Evolutionary conservation across 2,888 invertebrate genomes (phyloP), one percentile per base, ranked within the genome.

Genomic region (Microctonus aethiopoides): DNA sequence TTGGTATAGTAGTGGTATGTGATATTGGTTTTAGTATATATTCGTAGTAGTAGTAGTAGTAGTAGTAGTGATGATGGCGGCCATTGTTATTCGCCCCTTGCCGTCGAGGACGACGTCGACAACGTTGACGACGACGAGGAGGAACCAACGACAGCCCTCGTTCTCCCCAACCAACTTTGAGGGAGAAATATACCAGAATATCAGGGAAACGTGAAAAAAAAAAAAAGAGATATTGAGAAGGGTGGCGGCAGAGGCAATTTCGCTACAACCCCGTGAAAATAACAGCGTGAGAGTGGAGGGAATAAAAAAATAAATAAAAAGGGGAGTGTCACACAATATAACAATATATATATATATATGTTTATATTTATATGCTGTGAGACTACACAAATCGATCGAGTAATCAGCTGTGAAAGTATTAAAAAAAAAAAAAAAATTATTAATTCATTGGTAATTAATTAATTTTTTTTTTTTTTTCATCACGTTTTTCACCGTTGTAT

Each of bases 131-230:
- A 32, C 59, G 16, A 65, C 10, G 11, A 24, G 56, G 56, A 65
- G 51, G 69, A 70, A 7, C 29, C 46, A 46, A 46, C 46, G 20
- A n/a, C 29, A 7, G 3, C 29, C 29, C 16, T n/a, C n/a, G n/a
- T n/a, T n/a, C 46, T n/a, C n/a, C 1, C 46, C 46, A 7, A 46
- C 46, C 20, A 20, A 46, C 29, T 5, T 5, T 7, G 29, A 73
- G 63, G 72, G 75, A 71, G 75, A 67, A 73, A 78, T 77, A 78
- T 16, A 46, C 46, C 16, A 46, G 46, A 46, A 46, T 16, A 9
- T 16, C 46, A 16, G 46, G 6, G 46, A 46, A 20, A 46, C 46
- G 16, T 46, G 20, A 20, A 16, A 7, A 20, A n/a, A 46, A 16
- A 46, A n/a, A 20, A 20, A 7, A 29, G 3, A 29, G 4, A 29